Conservation (phyloP, 2,113 vertebrate genomes). For the Anolis sagrei region DNA sequence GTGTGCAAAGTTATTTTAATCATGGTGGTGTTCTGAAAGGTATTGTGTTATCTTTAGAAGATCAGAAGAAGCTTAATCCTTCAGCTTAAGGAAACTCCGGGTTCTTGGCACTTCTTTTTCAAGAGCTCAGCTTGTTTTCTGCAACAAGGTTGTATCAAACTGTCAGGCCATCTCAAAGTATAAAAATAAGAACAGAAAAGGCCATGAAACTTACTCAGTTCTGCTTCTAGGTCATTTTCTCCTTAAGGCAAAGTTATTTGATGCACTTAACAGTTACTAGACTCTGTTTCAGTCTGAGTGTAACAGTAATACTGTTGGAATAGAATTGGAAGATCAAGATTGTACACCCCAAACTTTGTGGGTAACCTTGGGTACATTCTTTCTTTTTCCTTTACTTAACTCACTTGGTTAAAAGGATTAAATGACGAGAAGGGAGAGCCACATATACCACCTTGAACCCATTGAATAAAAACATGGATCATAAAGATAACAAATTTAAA, state of each 20-base stretch:
- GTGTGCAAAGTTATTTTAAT: neutral
- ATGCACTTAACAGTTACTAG: neutral
- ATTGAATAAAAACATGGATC: no score
- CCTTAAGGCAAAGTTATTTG: neutral
- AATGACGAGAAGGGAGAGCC: no score
- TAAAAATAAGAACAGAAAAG: neutral
- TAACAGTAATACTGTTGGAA: neutral
- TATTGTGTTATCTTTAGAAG: neutral
- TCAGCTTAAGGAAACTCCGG: neutral
- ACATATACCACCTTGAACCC: no score
- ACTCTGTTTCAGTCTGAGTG: neutral
- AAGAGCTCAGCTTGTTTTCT: conserved; percentile 2
- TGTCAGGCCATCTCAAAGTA: neutral
- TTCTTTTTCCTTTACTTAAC: no score
- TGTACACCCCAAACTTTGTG: no score
- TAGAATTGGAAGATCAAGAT: neutral
- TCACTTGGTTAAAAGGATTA: no score
- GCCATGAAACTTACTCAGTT: neutral
- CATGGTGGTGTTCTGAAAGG: neutral
- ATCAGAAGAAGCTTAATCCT: neutral
- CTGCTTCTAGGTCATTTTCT: neutral
- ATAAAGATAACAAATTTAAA: neutral
- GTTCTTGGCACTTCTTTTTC: conserved; percentile 3
- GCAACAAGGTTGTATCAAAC: neutral
- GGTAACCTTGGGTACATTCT: no score